Conservation (phyloP, 2,888 invertebrate genomes). For the Limulus polyphemus region DNA sequence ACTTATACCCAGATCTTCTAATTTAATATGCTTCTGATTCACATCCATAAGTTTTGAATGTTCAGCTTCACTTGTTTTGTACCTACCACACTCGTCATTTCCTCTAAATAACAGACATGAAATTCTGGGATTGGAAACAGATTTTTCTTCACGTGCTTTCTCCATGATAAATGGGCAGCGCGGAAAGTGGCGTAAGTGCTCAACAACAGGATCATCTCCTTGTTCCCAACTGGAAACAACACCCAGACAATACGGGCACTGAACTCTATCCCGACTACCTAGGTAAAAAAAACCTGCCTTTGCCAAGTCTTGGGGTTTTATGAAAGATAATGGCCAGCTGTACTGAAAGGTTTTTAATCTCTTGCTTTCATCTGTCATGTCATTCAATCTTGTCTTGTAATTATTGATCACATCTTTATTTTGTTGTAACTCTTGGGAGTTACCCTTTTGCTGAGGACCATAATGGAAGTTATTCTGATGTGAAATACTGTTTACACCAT, state of each 20-base stretch:
- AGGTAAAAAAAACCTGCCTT: slow-evolving; percentile 70
- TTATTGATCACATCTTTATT: too few relatives aligned
- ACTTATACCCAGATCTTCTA: slow-evolving; percentile 17
- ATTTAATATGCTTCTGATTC: neutral
- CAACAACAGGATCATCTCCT: slow-evolving; percentile 65
- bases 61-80: slow-evolving; percentile 1
- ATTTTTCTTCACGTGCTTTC: slow-evolving; percentile 51
- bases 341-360: slow-evolving; percentile 14
- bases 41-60: slow-evolving; percentile 1
- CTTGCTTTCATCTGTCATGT: slow-evolving; percentile 15
- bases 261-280: slow-evolving; percentile 59
- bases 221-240: slow-evolving; percentile 66
- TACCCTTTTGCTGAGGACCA: neutral
- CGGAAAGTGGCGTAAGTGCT: slow-evolving; percentile 67
- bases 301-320: slow-evolving; percentile 54
- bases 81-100: slow-evolving; percentile 21
- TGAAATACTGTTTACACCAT: neutral
- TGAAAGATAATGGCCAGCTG: slow-evolving; percentile 52
- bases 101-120: neutral
- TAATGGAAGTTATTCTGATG: neutral
- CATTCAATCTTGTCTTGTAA: neutral
- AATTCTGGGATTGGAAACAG: slow-evolving; percentile 33
- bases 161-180: slow-evolving; percentile 62
- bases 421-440: neutral
- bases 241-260: slow-evolving; percentile 69